Conservation (phyloP, 2,113 vertebrate species). For the Brienomyrus brachyistius region DNA sequence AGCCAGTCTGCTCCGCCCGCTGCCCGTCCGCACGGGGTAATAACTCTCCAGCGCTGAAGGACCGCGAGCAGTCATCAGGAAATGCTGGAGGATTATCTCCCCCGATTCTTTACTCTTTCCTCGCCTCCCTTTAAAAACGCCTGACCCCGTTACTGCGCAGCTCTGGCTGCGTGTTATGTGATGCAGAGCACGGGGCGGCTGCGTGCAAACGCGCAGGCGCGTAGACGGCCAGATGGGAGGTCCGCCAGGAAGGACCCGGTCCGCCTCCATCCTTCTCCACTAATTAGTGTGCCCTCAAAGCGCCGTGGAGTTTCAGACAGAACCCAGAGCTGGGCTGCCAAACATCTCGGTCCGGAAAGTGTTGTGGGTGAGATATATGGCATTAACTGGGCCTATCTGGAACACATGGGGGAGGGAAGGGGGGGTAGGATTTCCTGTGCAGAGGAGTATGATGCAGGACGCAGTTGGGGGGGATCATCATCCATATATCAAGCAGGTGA, state of each 20-base stretch:
- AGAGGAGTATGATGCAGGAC: not conserved
- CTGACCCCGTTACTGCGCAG: not conserved
- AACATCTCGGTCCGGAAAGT: not conserved
- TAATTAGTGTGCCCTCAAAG: slow-evolving; percentile 1
- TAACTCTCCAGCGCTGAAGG: not conserved
- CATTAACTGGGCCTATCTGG: not conserved
- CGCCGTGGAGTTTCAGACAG: not conserved
- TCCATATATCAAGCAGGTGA: slow-evolving; percentile 27
- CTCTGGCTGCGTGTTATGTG: not conserved
- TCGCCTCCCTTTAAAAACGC: not conserved
- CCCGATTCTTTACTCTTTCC: not conserved
- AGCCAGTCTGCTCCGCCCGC: not conserved
- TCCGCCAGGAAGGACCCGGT: not conserved
- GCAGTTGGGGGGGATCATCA: not conserved
- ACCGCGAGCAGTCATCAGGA: not conserved
- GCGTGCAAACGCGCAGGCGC: not conserved
- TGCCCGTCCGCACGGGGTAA: not conserved
- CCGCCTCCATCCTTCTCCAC: not conserved
- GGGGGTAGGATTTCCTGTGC: not conserved
- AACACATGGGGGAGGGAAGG: not conserved
- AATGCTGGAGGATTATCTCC: slow-evolving; percentile 3
- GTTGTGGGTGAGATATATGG: no score
- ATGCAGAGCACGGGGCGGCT: not conserved
- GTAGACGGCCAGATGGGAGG: not conserved
- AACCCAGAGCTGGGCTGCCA: not conserved